phyloP scores from a whole-genome alignment of 2,113 vertebrate species.

The Burhinus oedicnemus region DNA sequence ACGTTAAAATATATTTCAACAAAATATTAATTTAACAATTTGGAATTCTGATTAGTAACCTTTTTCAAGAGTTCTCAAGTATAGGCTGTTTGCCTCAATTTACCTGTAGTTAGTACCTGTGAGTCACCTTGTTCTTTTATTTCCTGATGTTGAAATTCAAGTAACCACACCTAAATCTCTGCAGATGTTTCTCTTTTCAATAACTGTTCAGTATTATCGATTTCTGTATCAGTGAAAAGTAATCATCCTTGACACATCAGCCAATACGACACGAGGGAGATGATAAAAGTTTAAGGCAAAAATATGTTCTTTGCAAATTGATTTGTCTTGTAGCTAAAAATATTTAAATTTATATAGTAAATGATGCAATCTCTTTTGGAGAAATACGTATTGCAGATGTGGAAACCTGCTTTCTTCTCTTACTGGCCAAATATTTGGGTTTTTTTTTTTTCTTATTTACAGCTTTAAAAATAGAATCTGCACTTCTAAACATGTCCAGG shows the following conservation, averaged over 20 bases:
- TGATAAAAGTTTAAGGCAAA: background rate
- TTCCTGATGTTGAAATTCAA: background rate
- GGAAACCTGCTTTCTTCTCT: background rate
- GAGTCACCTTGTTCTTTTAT: background rate
- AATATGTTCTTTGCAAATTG: background rate
- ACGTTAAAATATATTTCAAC: background rate
- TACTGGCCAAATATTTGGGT: background rate
- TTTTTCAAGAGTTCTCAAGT: background rate
- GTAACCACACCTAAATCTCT: background rate
- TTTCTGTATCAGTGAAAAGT: conserved; percentile 22
- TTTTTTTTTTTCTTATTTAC: background rate
- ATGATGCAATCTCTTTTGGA: background rate
- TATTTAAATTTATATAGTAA: background rate
- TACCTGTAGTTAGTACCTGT: background rate
- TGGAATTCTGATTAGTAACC: background rate
- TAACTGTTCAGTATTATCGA: background rate
- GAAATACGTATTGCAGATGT: background rate
- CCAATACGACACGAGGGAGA: background rate
- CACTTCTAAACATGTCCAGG: background rate
- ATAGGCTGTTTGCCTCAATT: background rate
- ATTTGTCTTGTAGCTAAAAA: background rate
- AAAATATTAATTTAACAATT: background rate
- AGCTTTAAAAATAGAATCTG: conserved; percentile 1
- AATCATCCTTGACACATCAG: conserved; percentile 1
- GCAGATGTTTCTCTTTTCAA: background rate